Evolutionary conservation across 2,888 invertebrate species (phyloP).

Genomic region (Polyommatus icarus): DNA sequence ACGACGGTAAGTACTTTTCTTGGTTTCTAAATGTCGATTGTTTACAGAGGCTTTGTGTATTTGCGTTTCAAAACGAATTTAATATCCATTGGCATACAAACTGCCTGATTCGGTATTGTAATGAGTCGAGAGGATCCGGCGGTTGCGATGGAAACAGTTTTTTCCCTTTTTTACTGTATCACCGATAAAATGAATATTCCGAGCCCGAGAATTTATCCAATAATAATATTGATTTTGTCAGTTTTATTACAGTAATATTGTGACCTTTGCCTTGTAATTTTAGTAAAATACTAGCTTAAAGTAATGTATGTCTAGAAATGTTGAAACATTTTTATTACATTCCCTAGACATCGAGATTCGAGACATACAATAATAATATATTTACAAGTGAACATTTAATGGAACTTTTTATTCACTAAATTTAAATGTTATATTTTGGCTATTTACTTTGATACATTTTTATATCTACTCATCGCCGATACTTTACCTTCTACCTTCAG

Average conservation of each 20-base stretch:
- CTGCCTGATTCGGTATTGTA: constrained; percentile 35
- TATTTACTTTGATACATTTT: not conserved
- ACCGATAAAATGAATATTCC: constrained; percentile 2
- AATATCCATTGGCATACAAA: constrained; percentile 38
- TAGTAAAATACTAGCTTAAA: not conserved
- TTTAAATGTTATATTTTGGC: not conserved
- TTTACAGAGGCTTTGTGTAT: constrained; percentile 26
- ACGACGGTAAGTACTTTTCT: constrained; percentile 29
- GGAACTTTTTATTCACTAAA: not conserved
- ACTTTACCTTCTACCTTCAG: too few relatives aligned
- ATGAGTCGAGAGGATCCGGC: constrained; percentile 21
- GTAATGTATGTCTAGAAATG: not conserved
- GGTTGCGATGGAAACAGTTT: constrained; percentile 15
- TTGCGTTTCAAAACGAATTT: constrained; percentile 49
- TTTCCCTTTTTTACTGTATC: constrained; percentile 14
- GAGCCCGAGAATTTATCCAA: not conserved
- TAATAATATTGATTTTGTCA: not conserved
- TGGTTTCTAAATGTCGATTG: constrained; percentile 30
- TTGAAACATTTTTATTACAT: not conserved
- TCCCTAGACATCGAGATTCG: not conserved
- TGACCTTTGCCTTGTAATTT: not conserved
- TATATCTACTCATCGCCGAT: too few relatives aligned
- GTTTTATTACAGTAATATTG: not conserved
- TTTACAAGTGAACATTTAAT: not conserved
- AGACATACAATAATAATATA: not conserved